Evolutionary conservation across 2,113 vertebrate genomes (phyloP), one percentile per base, ranked within the genome.

Genomic region (Macquaria ambigua): DNA sequence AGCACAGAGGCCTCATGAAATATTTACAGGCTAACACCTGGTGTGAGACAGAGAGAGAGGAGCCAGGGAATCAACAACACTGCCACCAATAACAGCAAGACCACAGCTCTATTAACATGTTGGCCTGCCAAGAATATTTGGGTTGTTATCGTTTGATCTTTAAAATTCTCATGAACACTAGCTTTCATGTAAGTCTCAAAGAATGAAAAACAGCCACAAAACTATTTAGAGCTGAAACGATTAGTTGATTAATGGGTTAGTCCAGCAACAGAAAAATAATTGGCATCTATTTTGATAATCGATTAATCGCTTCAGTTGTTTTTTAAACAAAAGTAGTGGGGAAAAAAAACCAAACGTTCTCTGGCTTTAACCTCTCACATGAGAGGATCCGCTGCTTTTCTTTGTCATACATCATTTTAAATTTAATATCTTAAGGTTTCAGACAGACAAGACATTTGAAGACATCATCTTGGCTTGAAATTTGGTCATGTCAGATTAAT

Each of bases 21-120:
- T 93, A 95, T 95, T 95, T 93, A 95, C 88, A 77, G 87, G 63
- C 89, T 41, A 61, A 93, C 95, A 96, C 95, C 95, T 95, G 95
- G 94, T 89, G 86, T 83, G 77, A 90, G 84, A 80, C 66, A 5
- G 66, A 66, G 74, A 82, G 77, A 87, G 87, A 76, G 77, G 37
- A 31, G 68, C 86, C 74, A 73, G 87, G 78, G 79, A 88, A 69
- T 18, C 82, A 76, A 87, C 85, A 83, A 70, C 71, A 80, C 39
- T 56, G 81, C 39, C 62, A 70, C 68, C 84, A 76, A 75, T 61
- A 84, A 85, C 77, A 66, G 56, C 0, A 39, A 68, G 67, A 67
- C 53, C 72, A 16, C 8, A 3, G 39, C 31, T 43, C 61, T 63
- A 71, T 72, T 83, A 48, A 72, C 61, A 59, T 6, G n/a, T n/a